Percentiles rank a stretch among this genome's conserved stretches.
Evolutionary conservation across 2,888 invertebrate genomes (phyloP).

Genomic region (Heterodera filipjevi): DNA sequence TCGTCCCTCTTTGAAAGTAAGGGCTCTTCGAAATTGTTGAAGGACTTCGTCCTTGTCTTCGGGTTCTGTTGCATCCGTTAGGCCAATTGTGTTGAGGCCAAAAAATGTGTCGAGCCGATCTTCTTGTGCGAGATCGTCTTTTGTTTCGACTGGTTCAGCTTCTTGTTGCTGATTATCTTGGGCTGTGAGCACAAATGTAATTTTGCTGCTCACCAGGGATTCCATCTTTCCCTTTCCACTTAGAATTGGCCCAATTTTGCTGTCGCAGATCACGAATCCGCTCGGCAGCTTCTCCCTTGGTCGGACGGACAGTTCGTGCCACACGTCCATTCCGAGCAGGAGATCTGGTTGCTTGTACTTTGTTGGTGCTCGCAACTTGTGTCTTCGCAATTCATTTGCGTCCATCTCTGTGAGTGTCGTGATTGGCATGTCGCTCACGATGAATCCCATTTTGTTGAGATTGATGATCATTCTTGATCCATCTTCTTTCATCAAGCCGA

Average conservation of each 20-base stretch:
- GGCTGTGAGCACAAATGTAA: too few relatives aligned
- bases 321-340: too few relatives aligned
- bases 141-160: too few relatives aligned
- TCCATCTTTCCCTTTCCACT: not conserved
- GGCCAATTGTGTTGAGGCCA: conserved; percentile 2
- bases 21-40: not conserved
- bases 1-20: conserved; percentile 8
- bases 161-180: too few relatives aligned
- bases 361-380: too few relatives aligned
- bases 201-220: too few relatives aligned
- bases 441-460: conserved; percentile 10
- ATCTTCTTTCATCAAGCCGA: not conserved
- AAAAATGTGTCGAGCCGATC: not conserved
- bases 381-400: not conserved
- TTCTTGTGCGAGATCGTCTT: not conserved
- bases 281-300: conserved; percentile 6
- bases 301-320: conserved; percentile 4
- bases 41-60: not conserved
- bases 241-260: not conserved
- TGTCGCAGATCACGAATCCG: conserved; percentile 13
- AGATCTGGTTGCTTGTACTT: not conserved
- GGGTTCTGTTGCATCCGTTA: not conserved
- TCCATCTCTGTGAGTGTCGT: not conserved
- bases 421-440: conserved; percentile 9
- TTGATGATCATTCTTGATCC: not conserved